Evolutionary conservation across 2,113 vertebrate species (phyloP).

Genomic region (mouse (Mus musculus)): GRCm39 chr15:82166501-82167000

Average conservation of each 20-base stretch:
- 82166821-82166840: too few species aligned
- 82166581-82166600: not conserved
- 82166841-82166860: not conserved
- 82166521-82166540: not conserved
- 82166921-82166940: not conserved
- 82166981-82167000: not conserved
- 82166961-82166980: not conserved
- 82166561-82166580: not conserved
- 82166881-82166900: not conserved
- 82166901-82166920: not conserved
- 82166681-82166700: not conserved
- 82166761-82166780: not conserved
- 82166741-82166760: not conserved
- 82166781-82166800: not conserved
- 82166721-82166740: not conserved
- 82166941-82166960: constrained; percentile 14
- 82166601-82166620: not conserved
- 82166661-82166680: not conserved
- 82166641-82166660: not conserved
- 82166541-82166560: not conserved
- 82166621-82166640: not conserved
- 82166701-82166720: not conserved
- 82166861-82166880: not conserved
- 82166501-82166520: not conserved
- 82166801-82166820: not conserved